These are phyloP conservation scores for Cherax quadricarinatus DNA, from an alignment of 1,140 invertebrate genomes.

Conservation along the genomic window DNA sequence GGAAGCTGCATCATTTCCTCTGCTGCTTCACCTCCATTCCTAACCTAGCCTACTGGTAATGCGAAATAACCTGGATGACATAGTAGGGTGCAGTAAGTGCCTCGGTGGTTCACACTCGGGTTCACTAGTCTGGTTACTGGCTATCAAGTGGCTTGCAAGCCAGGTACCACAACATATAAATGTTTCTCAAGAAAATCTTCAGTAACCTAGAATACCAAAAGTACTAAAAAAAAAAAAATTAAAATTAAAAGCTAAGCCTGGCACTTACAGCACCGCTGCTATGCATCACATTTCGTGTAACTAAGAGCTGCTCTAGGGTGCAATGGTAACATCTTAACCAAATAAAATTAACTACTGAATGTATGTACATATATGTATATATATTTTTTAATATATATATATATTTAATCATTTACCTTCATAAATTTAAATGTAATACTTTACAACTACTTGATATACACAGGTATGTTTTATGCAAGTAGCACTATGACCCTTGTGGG, in stretches of 20 bases:
- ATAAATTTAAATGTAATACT: neutral
- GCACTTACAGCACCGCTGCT: neutral
- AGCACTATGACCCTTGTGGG: too few relatives aligned
- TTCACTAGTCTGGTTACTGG: too few relatives aligned
- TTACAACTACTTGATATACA: neutral
- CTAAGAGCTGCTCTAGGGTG: neutral
- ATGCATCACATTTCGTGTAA: neutral
- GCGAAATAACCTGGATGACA: slow-evolving; percentile 14
- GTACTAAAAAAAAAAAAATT: neutral
- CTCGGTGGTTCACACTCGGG: neutral
- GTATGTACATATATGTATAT: neutral
- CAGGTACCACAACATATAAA: neutral
- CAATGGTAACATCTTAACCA: neutral
- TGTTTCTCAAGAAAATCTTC: neutral
- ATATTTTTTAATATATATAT: neutral
- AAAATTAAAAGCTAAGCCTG: neutral
- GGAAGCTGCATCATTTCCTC: neutral
- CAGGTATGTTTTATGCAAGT: neutral
- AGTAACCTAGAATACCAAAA: neutral
- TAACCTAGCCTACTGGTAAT: slow-evolving; percentile 38
- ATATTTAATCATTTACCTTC: neutral
- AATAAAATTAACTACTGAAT: neutral
- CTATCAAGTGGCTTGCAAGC: neutral
- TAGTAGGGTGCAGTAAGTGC: neutral
- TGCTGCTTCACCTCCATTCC: slow-evolving; percentile 14